Conservation (phyloP, 2,888 invertebrate genomes). For the Nomada lathburiana region DNA sequence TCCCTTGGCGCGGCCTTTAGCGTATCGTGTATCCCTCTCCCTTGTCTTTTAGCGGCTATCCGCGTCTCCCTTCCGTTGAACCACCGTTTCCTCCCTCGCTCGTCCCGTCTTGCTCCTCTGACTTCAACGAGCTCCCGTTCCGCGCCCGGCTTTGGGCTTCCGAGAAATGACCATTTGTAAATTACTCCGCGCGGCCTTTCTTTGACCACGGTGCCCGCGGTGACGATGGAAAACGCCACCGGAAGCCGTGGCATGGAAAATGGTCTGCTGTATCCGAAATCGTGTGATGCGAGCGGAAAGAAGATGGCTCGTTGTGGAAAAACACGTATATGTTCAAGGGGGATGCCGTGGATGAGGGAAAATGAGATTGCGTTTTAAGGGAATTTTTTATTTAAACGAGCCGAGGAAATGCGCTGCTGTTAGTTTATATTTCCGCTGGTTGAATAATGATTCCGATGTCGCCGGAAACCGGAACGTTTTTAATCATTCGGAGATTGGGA, state of each 20-base stretch:
- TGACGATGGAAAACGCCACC: constrained; percentile 11
- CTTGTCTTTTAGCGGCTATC: constrained; percentile 24
- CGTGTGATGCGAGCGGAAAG: too few species aligned
- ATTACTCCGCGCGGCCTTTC: constrained; percentile 67
- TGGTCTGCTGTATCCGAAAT: neutral
- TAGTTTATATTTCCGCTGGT: too few species aligned
- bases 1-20: constrained; percentile 38
- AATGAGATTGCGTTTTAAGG: too few species aligned
- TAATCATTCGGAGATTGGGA: too few species aligned
- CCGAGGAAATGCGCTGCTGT: too few species aligned
- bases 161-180: constrained; percentile 79
- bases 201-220: constrained; percentile 24
- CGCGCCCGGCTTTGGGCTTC: constrained; percentile 68
- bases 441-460: too few species aligned
- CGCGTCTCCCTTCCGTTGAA: constrained; percentile 30
- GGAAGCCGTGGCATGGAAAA: neutral
- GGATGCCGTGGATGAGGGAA: too few species aligned
- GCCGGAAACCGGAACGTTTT: too few species aligned
- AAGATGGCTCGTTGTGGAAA: too few species aligned
- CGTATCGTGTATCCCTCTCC: constrained; percentile 15
- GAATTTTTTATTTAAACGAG: too few species aligned
- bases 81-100: constrained; percentile 36
- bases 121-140: constrained; percentile 53
- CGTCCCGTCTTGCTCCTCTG: constrained; percentile 39
- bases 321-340: too few species aligned